These are phyloP conservation scores for Branchipolynoe longqiensis DNA, from an alignment of 2,888 invertebrate species.

Conservation along the genomic window DNA sequence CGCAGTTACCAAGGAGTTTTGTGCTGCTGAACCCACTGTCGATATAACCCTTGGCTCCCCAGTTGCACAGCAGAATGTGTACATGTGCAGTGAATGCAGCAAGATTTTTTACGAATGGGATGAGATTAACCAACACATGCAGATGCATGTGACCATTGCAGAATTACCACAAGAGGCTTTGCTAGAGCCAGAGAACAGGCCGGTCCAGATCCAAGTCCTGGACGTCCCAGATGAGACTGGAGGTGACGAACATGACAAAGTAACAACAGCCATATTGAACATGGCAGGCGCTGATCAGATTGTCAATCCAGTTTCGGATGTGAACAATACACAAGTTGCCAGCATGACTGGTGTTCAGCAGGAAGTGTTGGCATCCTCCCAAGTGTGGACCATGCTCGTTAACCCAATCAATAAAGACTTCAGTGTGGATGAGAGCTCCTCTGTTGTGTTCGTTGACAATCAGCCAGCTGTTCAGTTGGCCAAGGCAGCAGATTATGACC, in stretches of 20 bases:
- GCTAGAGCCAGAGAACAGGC: background rate
- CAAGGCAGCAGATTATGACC: background rate
- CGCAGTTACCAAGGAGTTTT: too few relatives aligned
- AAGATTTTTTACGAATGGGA: conserved; percentile 12
- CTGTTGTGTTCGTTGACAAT: background rate
- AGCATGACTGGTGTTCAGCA: background rate
- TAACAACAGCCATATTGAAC: background rate
- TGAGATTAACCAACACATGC: conserved; percentile 6
- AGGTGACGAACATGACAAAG: background rate
- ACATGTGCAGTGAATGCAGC: conserved; percentile 34
- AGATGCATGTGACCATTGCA: background rate
- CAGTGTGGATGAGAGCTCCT: too few relatives aligned
- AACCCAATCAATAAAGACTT: background rate
- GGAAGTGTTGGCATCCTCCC: background rate
- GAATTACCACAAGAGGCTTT: background rate
- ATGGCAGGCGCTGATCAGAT: background rate
- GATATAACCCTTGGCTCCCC: background rate
- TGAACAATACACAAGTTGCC: background rate
- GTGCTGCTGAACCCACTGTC: background rate
- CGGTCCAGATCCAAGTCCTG: background rate
- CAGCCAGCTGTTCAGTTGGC: background rate
- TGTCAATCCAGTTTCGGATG: background rate
- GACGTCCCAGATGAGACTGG: background rate
- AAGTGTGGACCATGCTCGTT: background rate
- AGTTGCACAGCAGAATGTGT: background rate